Conservation (phyloP, 2,888 invertebrate genomes). For the Therioaphis trifolii region DNA sequence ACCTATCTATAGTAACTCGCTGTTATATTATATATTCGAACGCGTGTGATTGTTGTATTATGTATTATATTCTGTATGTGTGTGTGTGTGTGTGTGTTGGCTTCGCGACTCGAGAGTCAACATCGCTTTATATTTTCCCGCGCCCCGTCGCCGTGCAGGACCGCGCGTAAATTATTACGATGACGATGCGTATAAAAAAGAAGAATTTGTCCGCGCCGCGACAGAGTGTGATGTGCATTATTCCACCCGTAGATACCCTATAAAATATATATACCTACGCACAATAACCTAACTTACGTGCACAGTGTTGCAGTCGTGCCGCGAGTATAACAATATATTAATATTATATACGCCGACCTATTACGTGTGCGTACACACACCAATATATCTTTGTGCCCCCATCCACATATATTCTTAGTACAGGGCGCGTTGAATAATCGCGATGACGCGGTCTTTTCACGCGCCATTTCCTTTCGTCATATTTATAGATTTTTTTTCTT, state of each 20-base stretch:
- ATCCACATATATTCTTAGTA: too few species aligned
- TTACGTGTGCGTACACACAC: too few species aligned
- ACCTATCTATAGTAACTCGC: too few species aligned
- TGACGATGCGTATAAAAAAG: neutral
- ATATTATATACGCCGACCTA: too few species aligned
- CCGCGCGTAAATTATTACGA: neutral
- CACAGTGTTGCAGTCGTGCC: neutral
- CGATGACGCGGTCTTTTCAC: slow-evolving; percentile 33
- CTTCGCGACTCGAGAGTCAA: slow-evolving; percentile 5
- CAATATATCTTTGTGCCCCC: neutral
- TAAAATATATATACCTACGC: neutral
- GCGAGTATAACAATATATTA: neutral
- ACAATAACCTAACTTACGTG: neutral
- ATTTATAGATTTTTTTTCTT: too few species aligned
- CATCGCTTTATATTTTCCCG: neutral
- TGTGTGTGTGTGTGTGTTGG: neutral
- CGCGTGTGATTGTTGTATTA: neutral
- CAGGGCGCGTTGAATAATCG: too few species aligned
- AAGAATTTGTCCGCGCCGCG: slow-evolving; percentile 4
- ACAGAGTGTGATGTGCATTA: slow-evolving; percentile 4
- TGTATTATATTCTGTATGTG: neutral
- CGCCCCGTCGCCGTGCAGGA: neutral
- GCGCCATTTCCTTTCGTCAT: slow-evolving; percentile 11
- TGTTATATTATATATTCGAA: too few species aligned
- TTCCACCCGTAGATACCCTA: neutral